phyloP scores from a whole-genome alignment of 1,140 invertebrate genomes.

The Trichonephila clavata region DNA sequence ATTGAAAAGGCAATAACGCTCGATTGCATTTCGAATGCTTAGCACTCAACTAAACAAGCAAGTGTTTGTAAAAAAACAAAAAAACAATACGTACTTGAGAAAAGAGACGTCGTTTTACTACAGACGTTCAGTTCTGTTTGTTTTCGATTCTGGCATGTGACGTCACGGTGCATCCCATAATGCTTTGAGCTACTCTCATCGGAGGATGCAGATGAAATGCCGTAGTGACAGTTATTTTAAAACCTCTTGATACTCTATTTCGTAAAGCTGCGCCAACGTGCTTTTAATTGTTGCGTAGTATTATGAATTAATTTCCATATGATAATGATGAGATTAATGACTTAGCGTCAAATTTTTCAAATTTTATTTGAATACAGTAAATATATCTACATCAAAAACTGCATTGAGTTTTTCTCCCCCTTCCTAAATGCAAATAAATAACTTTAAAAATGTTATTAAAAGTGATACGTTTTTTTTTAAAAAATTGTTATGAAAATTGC shows the following conservation, averaged over 20 bases:
- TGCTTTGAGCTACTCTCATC: neutral
- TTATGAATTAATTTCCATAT: no score
- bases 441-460: no score
- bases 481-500: no score
- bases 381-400: no score
- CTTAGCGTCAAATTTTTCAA: no score
- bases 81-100: neutral
- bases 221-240: neutral
- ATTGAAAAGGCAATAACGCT: neutral
- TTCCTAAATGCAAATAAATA: no score
- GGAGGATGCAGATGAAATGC: constrained; percentile 16
- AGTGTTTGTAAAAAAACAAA: neutral
- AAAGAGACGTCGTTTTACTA: neutral
- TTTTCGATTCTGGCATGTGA: constrained; percentile 5
- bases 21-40: neutral
- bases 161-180: neutral
- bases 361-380: no score
- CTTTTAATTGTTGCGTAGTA: neutral
- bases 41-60: neutral
- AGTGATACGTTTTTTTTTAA: no score
- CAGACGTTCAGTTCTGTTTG: neutral
- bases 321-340: no score
- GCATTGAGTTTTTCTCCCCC: no score
- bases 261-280: neutral
- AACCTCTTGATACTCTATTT: neutral